Conservation (phyloP, 2,888 invertebrate genomes). For the Crioceris asparagi region DNA sequence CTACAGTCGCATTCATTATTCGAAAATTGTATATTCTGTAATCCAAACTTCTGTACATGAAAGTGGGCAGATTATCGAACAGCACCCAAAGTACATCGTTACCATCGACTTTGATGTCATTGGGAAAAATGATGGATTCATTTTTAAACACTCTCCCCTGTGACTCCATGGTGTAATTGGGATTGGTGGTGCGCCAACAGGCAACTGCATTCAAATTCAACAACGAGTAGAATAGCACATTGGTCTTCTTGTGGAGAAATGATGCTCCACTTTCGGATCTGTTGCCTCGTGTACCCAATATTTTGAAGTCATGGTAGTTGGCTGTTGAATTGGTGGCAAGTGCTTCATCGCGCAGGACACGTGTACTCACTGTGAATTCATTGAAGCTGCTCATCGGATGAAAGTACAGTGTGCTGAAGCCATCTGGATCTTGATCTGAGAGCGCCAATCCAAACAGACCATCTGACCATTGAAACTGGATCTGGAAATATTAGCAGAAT, state of each 20-base stretch:
- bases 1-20: constrained; percentile 54
- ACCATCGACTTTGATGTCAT: constrained; percentile 65
- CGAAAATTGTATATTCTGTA: constrained; percentile 58
- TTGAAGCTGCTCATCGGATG: constrained; percentile 68
- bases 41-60: constrained; percentile 56
- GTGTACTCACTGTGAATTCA: constrained; percentile 65
- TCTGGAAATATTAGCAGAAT: constrained; percentile 11
- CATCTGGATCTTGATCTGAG: constrained; percentile 49
- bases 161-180: constrained; percentile 54
- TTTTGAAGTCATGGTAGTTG: constrained; percentile 54
- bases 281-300: constrained; percentile 57
- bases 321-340: constrained; percentile 34
- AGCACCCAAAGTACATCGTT: constrained; percentile 63
- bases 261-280: constrained; percentile 65
- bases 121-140: constrained; percentile 60
- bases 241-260: constrained; percentile 58
- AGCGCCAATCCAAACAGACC: constrained; percentile 66
- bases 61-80: constrained; percentile 60
- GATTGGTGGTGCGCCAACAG: constrained; percentile 65
- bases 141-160: constrained; percentile 63
- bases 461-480: constrained; percentile 63
- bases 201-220: constrained; percentile 67
- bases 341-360: constrained; percentile 50
- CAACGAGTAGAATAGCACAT: constrained; percentile 63
- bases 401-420: constrained; percentile 64